Conservation (phyloP, 1,140 invertebrate species). For the Aricia agestis region DNA sequence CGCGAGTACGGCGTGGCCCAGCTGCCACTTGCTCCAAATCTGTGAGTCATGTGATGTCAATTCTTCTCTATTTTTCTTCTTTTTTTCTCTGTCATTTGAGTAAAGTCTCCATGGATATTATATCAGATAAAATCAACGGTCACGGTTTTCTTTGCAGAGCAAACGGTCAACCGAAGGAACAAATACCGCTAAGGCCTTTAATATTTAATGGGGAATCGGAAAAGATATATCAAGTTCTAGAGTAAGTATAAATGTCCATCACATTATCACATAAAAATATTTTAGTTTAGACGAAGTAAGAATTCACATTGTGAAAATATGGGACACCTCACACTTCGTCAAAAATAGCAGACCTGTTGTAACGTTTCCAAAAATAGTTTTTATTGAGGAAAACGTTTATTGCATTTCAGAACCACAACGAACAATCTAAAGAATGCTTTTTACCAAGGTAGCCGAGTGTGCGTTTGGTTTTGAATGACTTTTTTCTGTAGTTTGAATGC, state of each 20-base stretch:
- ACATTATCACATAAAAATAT: not conserved
- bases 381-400: not conserved
- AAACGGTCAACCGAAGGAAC: conserved; percentile 77
- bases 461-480: conserved; percentile 37
- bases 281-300: not conserved
- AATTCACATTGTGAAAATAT: not conserved
- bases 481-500: not conserved
- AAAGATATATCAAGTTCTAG: conserved; percentile 80
- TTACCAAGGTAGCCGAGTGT: conserved; percentile 66
- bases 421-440: conserved; percentile 72
- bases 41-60: conserved; percentile 52
- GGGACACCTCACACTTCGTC: not conserved
- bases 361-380: not conserved
- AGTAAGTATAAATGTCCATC: conserved; percentile 79
- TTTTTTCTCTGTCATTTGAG: no score
- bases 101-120: no score
- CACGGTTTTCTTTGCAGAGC: conserved; percentile 42
- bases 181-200: conserved; percentile 86
- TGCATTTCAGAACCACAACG: conserved; percentile 68
- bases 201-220: conserved; percentile 82
- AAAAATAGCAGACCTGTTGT: not conserved
- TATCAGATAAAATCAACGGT: not conserved
- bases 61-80: not conserved
- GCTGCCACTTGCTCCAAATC: conserved; percentile 57
- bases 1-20: conserved; percentile 62